These are phyloP conservation scores for Spisula solida DNA, from an alignment of 2,888 invertebrate species.

Conservation along the genomic window DNA sequence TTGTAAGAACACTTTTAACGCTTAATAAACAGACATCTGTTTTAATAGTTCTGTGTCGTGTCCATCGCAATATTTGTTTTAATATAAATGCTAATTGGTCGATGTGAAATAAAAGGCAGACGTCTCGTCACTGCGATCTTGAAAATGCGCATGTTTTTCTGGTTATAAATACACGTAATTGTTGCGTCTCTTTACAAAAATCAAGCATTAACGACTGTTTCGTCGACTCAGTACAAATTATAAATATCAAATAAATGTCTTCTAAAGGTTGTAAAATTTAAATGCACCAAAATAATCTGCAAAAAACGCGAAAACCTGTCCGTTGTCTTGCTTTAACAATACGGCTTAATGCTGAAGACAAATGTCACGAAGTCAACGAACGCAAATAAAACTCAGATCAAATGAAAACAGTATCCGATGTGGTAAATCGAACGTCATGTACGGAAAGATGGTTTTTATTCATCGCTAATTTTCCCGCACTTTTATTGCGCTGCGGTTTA, in stretches of 20 bases:
- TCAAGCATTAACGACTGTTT: neutral
- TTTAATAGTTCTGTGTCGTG: neutral
- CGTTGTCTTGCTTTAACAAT: neutral
- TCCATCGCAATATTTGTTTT: neutral
- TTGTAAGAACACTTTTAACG: neutral
- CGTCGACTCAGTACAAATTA: conserved; percentile 1
- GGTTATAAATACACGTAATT: neutral
- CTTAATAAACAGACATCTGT: neutral
- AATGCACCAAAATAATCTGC: conserved; percentile 4
- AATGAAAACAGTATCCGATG: neutral
- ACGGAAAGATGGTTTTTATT: neutral
- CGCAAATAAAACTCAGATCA: neutral
- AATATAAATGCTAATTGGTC: neutral
- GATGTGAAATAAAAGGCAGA: neutral
- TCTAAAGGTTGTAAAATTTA: neutral
- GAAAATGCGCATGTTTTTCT: neutral
- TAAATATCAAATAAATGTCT: neutral
- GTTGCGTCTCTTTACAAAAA: neutral
- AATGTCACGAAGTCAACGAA: neutral
- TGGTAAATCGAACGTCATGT: neutral
- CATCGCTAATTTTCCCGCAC: neutral
- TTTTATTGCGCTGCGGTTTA: neutral
- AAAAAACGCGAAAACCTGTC: neutral
- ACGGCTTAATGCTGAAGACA: neutral
- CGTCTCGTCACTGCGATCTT: neutral